A percentile compares a stretch with the other conserved stretches of the same genome.
These are phyloP conservation scores for Rhynchopsitta pachyrhyncha DNA, from an alignment of 2,113 vertebrate genomes.

Conservation along the genomic window DNA sequence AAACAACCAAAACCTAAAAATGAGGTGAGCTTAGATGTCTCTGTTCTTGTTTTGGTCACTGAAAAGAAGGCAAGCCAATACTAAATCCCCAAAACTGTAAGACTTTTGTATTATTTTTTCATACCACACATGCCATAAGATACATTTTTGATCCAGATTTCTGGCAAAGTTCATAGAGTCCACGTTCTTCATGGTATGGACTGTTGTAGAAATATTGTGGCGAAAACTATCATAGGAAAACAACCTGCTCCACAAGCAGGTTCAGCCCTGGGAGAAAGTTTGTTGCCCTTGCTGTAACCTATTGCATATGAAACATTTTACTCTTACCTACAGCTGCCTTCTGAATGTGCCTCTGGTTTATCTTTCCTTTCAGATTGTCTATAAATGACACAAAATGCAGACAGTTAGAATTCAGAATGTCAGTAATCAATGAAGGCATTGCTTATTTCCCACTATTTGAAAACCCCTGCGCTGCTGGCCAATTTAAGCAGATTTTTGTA, in stretches of 20 bases:
- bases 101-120: neutral
- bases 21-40: neutral
- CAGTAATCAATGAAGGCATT: neutral
- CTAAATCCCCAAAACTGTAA: neutral
- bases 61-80: neutral
- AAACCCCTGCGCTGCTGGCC: neutral
- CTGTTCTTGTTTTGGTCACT: neutral
- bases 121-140: neutral
- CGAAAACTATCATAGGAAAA: neutral
- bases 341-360: slow-evolving; percentile 82
- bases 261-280: neutral
- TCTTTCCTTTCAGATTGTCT: slow-evolving; percentile 87
- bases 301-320: neutral
- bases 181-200: neutral
- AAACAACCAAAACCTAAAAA: neutral
- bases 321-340: slow-evolving; percentile 84
- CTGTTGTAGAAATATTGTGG: neutral
- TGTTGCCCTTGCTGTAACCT: neutral
- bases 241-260: neutral
- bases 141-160: neutral
- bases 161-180: neutral
- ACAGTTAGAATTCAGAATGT: neutral
- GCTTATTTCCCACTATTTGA: neutral
- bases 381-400: slow-evolving; percentile 35
- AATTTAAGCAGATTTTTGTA: neutral